Evolutionary conservation across 2,888 invertebrate species (phyloP).

Genomic region (Liposcelis brunnea): DNA sequence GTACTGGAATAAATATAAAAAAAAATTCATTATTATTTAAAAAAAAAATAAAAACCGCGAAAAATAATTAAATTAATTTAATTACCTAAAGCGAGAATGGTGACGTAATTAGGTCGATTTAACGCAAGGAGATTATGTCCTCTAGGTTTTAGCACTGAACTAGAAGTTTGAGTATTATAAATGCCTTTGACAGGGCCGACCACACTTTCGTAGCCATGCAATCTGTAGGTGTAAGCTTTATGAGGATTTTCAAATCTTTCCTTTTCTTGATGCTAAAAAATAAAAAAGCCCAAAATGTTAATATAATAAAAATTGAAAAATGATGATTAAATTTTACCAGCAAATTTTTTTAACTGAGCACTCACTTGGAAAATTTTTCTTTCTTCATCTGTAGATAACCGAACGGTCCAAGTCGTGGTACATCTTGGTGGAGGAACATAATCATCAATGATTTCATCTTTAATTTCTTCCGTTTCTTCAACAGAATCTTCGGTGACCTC

Average conservation of each 20-base stretch:
- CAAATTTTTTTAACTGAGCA: background rate
- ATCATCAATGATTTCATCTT: constrained; percentile 19
- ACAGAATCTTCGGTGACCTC: constrained; percentile 18
- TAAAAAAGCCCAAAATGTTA: background rate
- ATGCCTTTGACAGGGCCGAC: constrained; percentile 71
- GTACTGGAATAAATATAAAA: constrained; percentile 36
- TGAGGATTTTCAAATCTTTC: constrained; percentile 75
- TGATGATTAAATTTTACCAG: too few species aligned
- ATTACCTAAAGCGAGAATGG: constrained; percentile 59
- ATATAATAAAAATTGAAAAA: too few species aligned
- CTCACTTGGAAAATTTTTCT: constrained; percentile 42
- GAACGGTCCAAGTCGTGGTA: constrained; percentile 68
- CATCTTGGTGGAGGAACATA: constrained; percentile 37
- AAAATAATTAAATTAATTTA: constrained; percentile 8
- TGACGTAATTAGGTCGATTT: constrained; percentile 77
- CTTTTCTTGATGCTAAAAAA: constrained; percentile 46
- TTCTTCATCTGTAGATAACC: constrained; percentile 60
- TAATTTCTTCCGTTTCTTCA: constrained; percentile 19
- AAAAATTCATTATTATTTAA: background rate
- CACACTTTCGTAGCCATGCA: constrained; percentile 71
- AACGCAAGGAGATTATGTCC: constrained; percentile 70
- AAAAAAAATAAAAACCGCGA: constrained; percentile 1
- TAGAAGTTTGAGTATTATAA: constrained; percentile 42
- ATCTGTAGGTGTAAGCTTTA: constrained; percentile 75
- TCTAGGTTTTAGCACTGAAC: constrained; percentile 38